Conservation (phyloP, 2,113 vertebrate genomes). For the Indicator indicator region DNA sequence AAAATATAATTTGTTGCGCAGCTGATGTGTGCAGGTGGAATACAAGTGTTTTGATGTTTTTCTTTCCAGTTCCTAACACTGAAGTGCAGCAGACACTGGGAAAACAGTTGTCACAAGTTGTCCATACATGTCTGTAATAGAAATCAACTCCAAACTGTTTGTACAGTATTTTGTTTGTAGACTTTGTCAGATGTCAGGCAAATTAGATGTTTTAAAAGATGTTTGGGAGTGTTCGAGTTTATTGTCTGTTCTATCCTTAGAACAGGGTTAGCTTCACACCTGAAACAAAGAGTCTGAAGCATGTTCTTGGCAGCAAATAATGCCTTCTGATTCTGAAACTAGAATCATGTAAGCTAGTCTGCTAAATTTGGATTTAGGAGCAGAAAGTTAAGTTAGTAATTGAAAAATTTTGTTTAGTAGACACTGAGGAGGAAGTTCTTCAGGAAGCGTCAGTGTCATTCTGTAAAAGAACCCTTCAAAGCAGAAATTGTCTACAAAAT, state of each 20-base stretch:
- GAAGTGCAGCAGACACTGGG: background rate
- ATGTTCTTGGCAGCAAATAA: background rate
- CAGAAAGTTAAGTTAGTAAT: background rate
- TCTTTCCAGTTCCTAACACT: background rate
- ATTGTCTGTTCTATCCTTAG: background rate
- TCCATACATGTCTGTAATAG: background rate
- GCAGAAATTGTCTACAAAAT: background rate
- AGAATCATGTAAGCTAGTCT: background rate
- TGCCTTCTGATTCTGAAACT: background rate
- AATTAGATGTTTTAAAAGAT: background rate
- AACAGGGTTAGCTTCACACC: background rate
- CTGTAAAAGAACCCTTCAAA: background rate
- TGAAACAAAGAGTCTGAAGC: background rate
- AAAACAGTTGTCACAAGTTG: background rate
- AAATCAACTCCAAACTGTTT: background rate
- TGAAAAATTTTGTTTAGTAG: background rate
- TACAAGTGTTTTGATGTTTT: background rate
- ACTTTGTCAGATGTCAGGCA: background rate
- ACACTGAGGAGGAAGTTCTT: background rate
- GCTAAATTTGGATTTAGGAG: background rate
- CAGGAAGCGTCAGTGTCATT: background rate
- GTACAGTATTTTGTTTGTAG: background rate
- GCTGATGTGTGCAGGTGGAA: background rate
- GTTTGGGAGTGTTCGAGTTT: background rate
- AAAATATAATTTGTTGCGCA: background rate